phyloP scores from a whole-genome alignment of 2,888 invertebrate species.

The Lepidochitona cinerea region DNA sequence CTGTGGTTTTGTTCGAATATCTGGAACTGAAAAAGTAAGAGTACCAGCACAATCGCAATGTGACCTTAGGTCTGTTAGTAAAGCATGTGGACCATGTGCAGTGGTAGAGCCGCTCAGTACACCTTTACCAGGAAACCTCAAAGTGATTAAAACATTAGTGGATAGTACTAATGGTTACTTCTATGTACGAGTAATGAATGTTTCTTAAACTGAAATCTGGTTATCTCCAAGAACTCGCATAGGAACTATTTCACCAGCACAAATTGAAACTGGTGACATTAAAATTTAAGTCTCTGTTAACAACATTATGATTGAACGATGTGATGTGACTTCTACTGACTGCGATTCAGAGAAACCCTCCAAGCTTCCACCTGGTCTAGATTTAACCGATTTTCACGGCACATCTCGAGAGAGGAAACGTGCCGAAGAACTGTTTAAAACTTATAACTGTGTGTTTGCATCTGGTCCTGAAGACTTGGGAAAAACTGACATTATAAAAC shows the following conservation, averaged over 20 bases:
- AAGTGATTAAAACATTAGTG: background rate
- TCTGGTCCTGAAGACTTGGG: slow-evolving; percentile 25
- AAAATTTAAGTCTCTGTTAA: background rate
- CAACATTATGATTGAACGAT: background rate
- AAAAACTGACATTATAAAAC: slow-evolving; percentile 20
- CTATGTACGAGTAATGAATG: background rate
- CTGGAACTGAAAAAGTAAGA: background rate
- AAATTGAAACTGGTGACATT: background rate
- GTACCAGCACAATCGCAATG: background rate
- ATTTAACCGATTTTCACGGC: background rate
- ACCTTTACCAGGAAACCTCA: background rate
- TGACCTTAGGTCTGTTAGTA: background rate
- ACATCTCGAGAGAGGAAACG: background rate
- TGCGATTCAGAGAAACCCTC: no score
- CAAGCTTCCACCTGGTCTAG: background rate
- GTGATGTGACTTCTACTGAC: background rate
- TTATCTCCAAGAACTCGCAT: background rate
- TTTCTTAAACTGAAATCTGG: background rate
- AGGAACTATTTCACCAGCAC: background rate
- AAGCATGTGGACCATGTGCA: background rate
- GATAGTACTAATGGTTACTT: background rate
- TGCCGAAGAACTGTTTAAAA: background rate
- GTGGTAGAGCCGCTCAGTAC: background rate
- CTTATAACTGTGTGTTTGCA: slow-evolving; percentile 10
- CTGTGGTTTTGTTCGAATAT: background rate